Conservation (phyloP, 30 jellyfish, hydroid and myxozoan genomes). For the Catostylus mosaicus region DNA sequence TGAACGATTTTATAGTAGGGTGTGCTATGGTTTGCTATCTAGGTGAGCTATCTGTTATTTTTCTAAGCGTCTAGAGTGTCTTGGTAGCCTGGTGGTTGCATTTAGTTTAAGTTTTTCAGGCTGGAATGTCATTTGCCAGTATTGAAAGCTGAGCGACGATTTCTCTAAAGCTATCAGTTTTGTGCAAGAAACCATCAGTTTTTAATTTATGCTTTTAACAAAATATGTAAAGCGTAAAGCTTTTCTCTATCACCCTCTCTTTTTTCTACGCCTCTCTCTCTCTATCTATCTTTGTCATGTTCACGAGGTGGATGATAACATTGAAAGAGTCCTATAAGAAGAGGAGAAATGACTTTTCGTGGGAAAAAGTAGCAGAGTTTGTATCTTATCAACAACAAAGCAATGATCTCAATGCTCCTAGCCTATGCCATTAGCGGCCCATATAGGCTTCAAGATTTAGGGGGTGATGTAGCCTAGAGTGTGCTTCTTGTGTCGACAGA, state of each 20-base stretch:
- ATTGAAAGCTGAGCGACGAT: background rate
- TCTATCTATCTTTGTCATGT: too few species aligned
- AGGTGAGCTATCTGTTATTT: background rate
- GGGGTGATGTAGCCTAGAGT: background rate
- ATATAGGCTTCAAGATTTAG: too few species aligned
- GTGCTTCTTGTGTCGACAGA: background rate
- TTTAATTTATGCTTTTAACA: background rate
- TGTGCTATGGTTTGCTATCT: background rate
- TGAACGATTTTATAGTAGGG: slow-evolving; percentile 34
- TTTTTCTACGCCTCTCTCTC: too few species aligned
- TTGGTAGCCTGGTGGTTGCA: background rate
- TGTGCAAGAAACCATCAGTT: background rate
- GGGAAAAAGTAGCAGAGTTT: too few species aligned
- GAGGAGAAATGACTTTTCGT: too few species aligned
- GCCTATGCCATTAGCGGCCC: too few species aligned
- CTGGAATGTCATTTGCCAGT: background rate
- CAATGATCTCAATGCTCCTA: too few species aligned
- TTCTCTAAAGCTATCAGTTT: too few species aligned
- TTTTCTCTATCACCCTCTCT: too few species aligned
- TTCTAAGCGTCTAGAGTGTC: background rate
- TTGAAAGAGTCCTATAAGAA: too few species aligned
- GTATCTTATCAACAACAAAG: too few species aligned
- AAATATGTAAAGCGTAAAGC: background rate
- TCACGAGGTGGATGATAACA: too few species aligned
- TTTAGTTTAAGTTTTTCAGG: background rate